These are phyloP conservation scores for Oryzias woworae DNA, from an alignment of 2,113 vertebrate genomes.

Conservation along the genomic window DNA sequence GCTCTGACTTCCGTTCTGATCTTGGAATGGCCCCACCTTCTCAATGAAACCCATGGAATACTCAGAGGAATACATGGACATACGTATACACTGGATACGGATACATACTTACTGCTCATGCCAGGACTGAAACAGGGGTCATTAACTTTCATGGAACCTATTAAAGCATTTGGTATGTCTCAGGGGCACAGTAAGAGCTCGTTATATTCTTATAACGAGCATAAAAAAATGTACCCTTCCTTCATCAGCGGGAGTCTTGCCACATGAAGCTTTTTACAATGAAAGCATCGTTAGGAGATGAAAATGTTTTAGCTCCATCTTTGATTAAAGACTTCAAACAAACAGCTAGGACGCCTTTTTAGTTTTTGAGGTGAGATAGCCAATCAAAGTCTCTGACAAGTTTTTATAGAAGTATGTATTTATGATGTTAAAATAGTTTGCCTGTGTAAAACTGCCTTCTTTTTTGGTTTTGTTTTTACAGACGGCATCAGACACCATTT, in stretches of 20 bases:
- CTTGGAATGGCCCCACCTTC: conserved; percentile 19
- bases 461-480: neutral
- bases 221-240: conserved; percentile 6
- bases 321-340: conserved; percentile 3
- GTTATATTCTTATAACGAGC: conserved; percentile 12
- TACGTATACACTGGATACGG: conserved; percentile 4
- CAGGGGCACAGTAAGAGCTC: conserved; percentile 1
- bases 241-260: neutral
- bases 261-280: neutral
- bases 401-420: neutral
- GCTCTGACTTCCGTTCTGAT: conserved; percentile 35
- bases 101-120: conserved; percentile 25
- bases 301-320: conserved; percentile 7
- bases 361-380: neutral
- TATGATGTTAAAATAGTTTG: too few species aligned
- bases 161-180: conserved; percentile 11
- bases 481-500: conserved; percentile 18
- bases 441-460: too few species aligned
- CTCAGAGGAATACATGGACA: conserved; percentile 27
- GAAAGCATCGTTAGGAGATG: conserved; percentile 3
- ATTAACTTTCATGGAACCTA: conserved; percentile 23
- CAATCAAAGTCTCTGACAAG: neutral
- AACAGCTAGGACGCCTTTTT: neutral
- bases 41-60: conserved; percentile 23
- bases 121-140: conserved; percentile 21